Percentiles rank a stretch among this genome's conserved stretches.
These are phyloP conservation scores for Holothuria leucospilota DNA, from an alignment of 53 echinoderm and acorn worm species.

Conservation along the genomic window DNA sequence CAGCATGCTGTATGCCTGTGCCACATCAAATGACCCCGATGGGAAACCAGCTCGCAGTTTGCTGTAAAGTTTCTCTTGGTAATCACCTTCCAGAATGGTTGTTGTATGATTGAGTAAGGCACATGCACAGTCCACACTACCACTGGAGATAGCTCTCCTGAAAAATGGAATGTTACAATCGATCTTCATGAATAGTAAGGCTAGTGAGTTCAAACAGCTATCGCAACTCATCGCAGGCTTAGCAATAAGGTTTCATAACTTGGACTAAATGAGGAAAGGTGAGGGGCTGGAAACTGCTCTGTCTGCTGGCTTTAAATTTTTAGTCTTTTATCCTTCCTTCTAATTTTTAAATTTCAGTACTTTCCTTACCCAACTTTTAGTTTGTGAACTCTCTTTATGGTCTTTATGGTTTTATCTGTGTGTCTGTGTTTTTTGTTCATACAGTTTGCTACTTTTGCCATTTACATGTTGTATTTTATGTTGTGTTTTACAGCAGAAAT, in stretches of 20 bases:
- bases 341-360: no score
- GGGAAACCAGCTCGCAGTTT: slow-evolving; percentile 97
- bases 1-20: slow-evolving; percentile 96
- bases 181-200: background rate
- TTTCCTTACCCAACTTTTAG: no score
- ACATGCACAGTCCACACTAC: slow-evolving; percentile 94
- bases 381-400: no score
- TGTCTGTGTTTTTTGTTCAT: no score
- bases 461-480: no score
- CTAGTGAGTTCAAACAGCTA: background rate
- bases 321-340: no score
- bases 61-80: slow-evolving; percentile 83
- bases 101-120: slow-evolving; percentile 95
- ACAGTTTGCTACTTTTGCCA: no score
- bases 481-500: no score
- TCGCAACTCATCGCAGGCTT: background rate
- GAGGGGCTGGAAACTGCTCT: no score
- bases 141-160: slow-evolving; percentile 95
- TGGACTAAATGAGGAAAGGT: background rate
- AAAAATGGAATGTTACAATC: background rate
- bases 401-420: no score
- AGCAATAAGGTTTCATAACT: background rate
- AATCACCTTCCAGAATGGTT: slow-evolving; percentile 85
- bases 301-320: no score
- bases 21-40: slow-evolving; percentile 95